These are phyloP conservation scores for Caenorhabditis doughertyi DNA, from an alignment of 2,888 invertebrate genomes.

Conservation along the genomic window DNA sequence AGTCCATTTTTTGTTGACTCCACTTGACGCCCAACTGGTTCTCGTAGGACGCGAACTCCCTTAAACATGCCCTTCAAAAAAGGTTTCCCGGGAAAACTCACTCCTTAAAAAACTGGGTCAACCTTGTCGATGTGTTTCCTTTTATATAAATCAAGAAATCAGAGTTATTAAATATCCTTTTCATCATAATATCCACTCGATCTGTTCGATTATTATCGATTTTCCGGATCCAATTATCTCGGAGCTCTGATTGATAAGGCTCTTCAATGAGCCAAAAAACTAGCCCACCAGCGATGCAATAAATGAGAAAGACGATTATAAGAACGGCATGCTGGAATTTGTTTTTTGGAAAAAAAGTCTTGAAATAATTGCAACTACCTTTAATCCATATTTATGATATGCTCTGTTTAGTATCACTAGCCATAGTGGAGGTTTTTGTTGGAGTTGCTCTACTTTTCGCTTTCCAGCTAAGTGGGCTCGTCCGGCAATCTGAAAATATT, in stretches of 20 bases:
- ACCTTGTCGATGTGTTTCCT: constrained; percentile 65
- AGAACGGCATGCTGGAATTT: constrained; percentile 70
- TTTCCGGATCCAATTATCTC: constrained; percentile 66
- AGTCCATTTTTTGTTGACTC: constrained; percentile 77
- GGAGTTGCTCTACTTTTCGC: constrained; percentile 69
- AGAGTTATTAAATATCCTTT: constrained; percentile 74
- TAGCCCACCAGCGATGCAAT: constrained; percentile 72
- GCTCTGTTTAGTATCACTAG: constrained; percentile 71
- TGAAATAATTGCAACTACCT: constrained; percentile 47
- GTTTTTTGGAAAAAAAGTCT: not conserved
- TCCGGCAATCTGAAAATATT: constrained; percentile 73
- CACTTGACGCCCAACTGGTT: constrained; percentile 71
- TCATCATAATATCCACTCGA: constrained; percentile 70
- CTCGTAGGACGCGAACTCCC: constrained; percentile 67
- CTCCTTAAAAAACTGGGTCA: constrained; percentile 61
- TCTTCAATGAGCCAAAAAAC: constrained; percentile 73
- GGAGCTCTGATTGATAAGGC: constrained; percentile 68
- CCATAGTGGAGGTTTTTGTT: constrained; percentile 75
- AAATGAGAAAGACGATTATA: constrained; percentile 72
- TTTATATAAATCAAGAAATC: constrained; percentile 74
- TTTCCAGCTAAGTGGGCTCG: constrained; percentile 74
- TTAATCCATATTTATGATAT: constrained; percentile 75
- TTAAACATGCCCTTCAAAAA: too few relatives aligned
- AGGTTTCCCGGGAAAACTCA: constrained; percentile 44
- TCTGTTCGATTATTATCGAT: constrained; percentile 69